A percentile compares a stretch with the other conserved stretches of the same genome.
Conservation (phyloP, 2,888 invertebrate genomes). For the Drosophila nigritarsus region DNA sequence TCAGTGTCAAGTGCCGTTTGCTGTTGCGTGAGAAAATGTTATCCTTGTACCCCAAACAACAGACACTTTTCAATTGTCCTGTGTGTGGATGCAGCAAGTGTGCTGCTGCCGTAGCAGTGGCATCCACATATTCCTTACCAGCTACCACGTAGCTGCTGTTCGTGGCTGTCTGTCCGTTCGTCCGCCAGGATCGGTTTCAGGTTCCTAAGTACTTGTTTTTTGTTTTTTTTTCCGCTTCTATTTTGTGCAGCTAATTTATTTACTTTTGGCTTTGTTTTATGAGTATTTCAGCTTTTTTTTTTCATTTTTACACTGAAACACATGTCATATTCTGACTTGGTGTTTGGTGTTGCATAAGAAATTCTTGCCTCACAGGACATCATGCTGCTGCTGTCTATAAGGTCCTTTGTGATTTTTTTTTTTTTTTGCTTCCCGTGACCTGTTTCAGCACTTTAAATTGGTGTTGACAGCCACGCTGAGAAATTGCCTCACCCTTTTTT, state of each 20-base stretch:
- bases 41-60: slow-evolving; percentile 67
- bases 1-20: slow-evolving; percentile 67
- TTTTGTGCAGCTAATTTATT: slow-evolving; percentile 69
- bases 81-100: slow-evolving; percentile 16
- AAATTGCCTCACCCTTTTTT: slow-evolving; percentile 72
- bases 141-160: slow-evolving; percentile 40
- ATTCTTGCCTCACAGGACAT: slow-evolving; percentile 28
- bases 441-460: slow-evolving; percentile 78
- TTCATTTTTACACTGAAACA: slow-evolving; percentile 45
- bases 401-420: slow-evolving; percentile 23
- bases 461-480: slow-evolving; percentile 83
- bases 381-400: slow-evolving; percentile 37
- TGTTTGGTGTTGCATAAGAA: slow-evolving; percentile 8
- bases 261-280: slow-evolving; percentile 42
- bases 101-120: slow-evolving; percentile 56
- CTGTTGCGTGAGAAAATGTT: slow-evolving; percentile 73
- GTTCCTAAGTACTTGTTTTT: slow-evolving; percentile 60
- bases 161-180: slow-evolving; percentile 10
- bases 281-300: slow-evolving; percentile 39
- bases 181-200: slow-evolving; percentile 47
- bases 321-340: slow-evolving; percentile 31
- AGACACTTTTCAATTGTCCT: slow-evolving; percentile 56
- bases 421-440: slow-evolving; percentile 28
- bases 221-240: slow-evolving; percentile 16
- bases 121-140: slow-evolving; percentile 36